Evolutionary conservation across 92 coral and sea anemone genomes (phyloP).

Genomic region (Ricordea florida): DNA sequence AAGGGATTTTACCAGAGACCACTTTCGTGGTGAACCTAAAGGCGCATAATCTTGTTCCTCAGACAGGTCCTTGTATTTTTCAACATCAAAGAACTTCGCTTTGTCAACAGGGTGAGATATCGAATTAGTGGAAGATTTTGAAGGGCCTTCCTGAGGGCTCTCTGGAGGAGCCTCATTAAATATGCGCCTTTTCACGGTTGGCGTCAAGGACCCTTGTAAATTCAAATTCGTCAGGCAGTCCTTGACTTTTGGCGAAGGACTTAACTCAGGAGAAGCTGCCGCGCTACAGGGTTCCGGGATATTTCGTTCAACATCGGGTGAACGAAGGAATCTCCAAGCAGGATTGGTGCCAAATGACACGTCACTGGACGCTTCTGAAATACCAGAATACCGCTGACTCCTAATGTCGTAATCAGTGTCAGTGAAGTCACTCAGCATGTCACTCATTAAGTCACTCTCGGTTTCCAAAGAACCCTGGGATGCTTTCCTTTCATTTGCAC

Average conservation of each 20-base stretch:
- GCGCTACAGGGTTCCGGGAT: too few relatives aligned
- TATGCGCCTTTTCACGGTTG: constrained; percentile 15
- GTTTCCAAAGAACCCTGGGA: constrained; percentile 26
- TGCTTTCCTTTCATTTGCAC: neutral
- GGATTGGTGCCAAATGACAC: constrained; percentile 59
- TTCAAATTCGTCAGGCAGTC: constrained; percentile 27
- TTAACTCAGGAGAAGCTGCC: too few relatives aligned
- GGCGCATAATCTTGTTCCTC: constrained; percentile 2
- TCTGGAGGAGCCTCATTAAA: neutral
- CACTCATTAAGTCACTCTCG: constrained; percentile 21
- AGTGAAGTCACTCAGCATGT: constrained; percentile 34
- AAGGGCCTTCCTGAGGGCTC: neutral
- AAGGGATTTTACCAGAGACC: constrained; percentile 65
- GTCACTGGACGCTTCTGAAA: constrained; percentile 60
- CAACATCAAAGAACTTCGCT: constrained; percentile 70
- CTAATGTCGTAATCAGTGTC: constrained; percentile 68
- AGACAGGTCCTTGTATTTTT: constrained; percentile 19
- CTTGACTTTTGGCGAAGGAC: neutral
- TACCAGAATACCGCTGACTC: constrained; percentile 62
- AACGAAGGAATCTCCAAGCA: constrained; percentile 46
- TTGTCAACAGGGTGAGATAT: constrained; percentile 41
- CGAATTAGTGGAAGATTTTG: neutral
- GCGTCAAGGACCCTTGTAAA: constrained; percentile 12
- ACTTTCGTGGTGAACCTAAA: constrained; percentile 42
- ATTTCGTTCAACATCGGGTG: constrained; percentile 25